Base-by-base conservation (phyloP, 92 coral and sea anemone genomes). In the Phenganax marumi region DNA sequence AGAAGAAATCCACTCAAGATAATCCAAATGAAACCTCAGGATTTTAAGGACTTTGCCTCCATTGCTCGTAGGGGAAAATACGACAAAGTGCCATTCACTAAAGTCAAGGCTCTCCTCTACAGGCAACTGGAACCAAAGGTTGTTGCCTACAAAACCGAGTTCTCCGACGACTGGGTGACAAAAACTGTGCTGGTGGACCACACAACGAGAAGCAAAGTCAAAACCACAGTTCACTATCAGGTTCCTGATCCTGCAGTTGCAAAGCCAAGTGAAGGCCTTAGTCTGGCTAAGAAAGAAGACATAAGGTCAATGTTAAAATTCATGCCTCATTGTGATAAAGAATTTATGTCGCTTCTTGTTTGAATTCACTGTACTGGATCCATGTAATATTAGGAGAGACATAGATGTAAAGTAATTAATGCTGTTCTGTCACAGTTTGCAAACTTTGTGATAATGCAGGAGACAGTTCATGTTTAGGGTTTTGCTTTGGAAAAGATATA, bases 31-130 rank as follows among this genome's bases (percentile, higher is more conserved):
- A 26, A 18, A 18, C 8, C 74, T 7, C 17, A 47, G 7, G 74
- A 68, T 18, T 68, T 68, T 48, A 68, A 18, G 26, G 74, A 68
- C 26, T 68, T 10, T 23, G 74, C 74, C 3, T 24, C 18, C 12
- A 75, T 53, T 75, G 80, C 66, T 53, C 79, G 56, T 6, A 25
- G n/a, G 19, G 79, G 79, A 74, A 74, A 74, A 47, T 74, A 74
- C 23, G 61, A 25, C 61, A 51, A 26, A 62, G n/a, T 74, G 55
- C 79, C 79, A 52, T 74, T 74, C 63, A 74, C 79, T 19, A 74
- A 75, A 53, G 68, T 53, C 1, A 69, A 69, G 52, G 33, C 26
- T 69, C 48, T 69, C 0, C 50, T 69, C 19, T 69, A 17, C 75
- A 69, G 47, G 14, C 75, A 69, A 69, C 50, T 17, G 19, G 80